Evolutionary conservation across 2,797 vertebrate species (phyloP).

Genomic region (Diglossa cyanea): DNA sequence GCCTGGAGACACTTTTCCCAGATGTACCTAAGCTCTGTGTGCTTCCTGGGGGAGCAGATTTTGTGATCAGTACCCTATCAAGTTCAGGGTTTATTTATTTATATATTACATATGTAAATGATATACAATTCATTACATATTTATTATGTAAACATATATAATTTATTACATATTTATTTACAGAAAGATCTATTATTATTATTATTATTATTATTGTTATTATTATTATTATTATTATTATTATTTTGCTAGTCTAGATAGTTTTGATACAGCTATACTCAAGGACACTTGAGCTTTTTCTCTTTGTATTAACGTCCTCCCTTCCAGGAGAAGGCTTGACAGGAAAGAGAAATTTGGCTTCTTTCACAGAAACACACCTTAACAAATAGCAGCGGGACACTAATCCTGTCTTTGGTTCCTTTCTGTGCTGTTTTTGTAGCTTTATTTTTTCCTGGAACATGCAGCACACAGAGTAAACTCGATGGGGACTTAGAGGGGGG

Average conservation of each 20-base stretch:
- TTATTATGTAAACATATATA: too few relatives aligned
- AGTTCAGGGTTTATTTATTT: background rate
- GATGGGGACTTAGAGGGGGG: background rate
- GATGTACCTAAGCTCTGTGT: rapidly evolving
- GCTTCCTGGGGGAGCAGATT: background rate
- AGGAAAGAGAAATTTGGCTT: background rate
- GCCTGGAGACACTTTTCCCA: background rate
- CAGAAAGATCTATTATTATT: background rate
- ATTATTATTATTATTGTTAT: background rate
- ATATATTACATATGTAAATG: too few relatives aligned
- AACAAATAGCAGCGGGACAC: background rate
- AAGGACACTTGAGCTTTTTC: background rate
- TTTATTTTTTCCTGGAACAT: background rate
- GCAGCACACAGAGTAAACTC: background rate
- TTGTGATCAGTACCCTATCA: background rate
- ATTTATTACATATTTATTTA: background rate
- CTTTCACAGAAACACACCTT: background rate
- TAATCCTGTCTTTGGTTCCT: background rate
- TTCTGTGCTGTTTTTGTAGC: background rate
- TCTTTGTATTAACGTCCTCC: background rate
- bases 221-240: background rate
- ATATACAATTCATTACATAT: too few relatives aligned
- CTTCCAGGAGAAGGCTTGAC: background rate
- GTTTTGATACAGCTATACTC: background rate
- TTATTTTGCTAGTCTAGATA: background rate